Conservation (phyloP, 2,797 vertebrate species). For the Rhynchonycteris naso region DNA sequence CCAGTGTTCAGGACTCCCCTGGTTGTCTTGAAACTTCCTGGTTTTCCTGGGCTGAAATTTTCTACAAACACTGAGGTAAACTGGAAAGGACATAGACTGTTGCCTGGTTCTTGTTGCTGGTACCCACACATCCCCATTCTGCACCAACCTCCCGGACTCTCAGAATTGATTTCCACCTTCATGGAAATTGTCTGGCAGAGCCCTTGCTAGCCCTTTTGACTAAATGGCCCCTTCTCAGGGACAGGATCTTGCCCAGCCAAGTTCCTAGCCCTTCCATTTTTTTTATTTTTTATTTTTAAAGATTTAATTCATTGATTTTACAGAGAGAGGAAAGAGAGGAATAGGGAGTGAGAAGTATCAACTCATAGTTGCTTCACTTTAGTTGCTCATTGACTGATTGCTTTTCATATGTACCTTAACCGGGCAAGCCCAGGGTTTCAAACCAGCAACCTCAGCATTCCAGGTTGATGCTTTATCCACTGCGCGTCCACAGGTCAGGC, state of each 20-base stretch:
- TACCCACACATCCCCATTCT: background rate
- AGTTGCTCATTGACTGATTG: too few relatives aligned
- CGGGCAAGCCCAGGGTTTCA: too few relatives aligned
- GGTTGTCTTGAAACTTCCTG: background rate
- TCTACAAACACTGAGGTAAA: slow-evolving; percentile 23
- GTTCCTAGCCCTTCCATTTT: background rate
- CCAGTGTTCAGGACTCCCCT: slow-evolving; percentile 13
- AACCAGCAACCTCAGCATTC: too few relatives aligned
- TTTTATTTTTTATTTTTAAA: background rate
- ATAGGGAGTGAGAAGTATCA: too few relatives aligned
- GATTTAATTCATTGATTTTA: too few relatives aligned
- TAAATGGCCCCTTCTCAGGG: background rate
- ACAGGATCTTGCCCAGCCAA: background rate
- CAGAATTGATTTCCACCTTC: background rate
- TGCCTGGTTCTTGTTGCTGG: background rate
- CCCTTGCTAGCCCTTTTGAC: background rate
- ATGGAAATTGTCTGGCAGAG: background rate
- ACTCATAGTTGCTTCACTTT: too few relatives aligned
- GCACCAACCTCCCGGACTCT: background rate
- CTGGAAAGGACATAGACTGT: background rate
- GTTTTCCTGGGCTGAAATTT: background rate
- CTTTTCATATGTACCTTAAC: too few relatives aligned
- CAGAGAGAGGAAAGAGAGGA: too few relatives aligned
- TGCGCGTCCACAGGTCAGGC: too few relatives aligned
- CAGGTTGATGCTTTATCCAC: too few relatives aligned